Conservation (phyloP, 2,113 vertebrate genomes). For the Pelodiscus sinensis region DNA sequence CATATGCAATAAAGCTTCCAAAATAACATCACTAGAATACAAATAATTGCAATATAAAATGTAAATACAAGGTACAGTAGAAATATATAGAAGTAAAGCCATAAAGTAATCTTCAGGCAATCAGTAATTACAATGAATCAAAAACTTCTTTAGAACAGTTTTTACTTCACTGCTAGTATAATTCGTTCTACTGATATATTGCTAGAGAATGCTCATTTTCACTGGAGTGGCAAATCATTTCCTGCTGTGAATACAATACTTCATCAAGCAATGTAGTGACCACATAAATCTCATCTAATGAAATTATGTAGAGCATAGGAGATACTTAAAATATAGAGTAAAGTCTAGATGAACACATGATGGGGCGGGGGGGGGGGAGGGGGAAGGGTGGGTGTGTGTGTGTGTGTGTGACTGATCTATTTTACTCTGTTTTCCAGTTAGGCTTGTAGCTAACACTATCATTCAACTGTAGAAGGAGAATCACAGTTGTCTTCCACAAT, state of each 20-base stretch:
- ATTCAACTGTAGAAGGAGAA: not conserved
- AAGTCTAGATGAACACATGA: not conserved
- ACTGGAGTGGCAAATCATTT: constrained; percentile 66
- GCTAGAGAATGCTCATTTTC: constrained; percentile 60
- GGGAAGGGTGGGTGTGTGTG: too few relatives aligned
- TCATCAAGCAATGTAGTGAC: constrained; percentile 58
- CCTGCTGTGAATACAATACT: constrained; percentile 49
- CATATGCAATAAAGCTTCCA: not conserved
- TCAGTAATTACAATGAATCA: constrained; percentile 65
- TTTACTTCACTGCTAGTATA: constrained; percentile 47
- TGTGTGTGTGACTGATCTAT: not conserved
- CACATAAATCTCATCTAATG: constrained; percentile 65
- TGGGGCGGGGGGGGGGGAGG: not conserved
- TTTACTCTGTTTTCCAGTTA: not conserved
- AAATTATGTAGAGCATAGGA: constrained; percentile 47
- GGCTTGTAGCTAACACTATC: not conserved
- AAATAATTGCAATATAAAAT: not conserved
- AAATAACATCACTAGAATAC: not conserved
- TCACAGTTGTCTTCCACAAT: not conserved
- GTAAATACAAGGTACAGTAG: not conserved
- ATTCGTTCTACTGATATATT: constrained; percentile 40
- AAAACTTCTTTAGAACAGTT: constrained; percentile 56
- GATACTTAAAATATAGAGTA: constrained; percentile 21
- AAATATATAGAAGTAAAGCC: constrained; percentile 56
- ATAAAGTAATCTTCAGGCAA: constrained; percentile 65